Evolutionary conservation across 1,140 invertebrate species (phyloP).

Genomic region (Nautilus pompilius): DNA sequence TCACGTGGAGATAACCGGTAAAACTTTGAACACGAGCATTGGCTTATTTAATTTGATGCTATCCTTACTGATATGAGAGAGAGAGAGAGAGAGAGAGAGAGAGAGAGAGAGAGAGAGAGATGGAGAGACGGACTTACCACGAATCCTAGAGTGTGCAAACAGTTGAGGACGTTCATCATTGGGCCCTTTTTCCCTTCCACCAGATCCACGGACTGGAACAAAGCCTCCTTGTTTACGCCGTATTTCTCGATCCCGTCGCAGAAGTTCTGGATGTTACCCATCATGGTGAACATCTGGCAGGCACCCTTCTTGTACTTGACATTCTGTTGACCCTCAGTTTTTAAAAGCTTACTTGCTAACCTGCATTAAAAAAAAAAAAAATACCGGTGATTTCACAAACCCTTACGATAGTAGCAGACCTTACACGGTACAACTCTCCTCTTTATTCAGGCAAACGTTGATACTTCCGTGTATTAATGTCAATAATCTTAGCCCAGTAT

Average conservation of each 20-base stretch:
- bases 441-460: too few species aligned
- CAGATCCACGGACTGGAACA: conserved; percentile 43
- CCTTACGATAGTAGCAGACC: too few species aligned
- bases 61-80: not conserved
- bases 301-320: conserved; percentile 15
- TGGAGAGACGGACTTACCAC: conserved; percentile 29
- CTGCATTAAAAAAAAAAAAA: conserved; percentile 6
- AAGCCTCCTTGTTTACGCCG: conserved; percentile 40
- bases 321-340: conserved; percentile 9
- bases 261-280: conserved; percentile 32
- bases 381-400: too few species aligned
- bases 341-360: conserved; percentile 15
- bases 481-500: too few species aligned
- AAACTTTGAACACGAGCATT: not conserved
- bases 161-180: conserved; percentile 50
- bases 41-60: not conserved
- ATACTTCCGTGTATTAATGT: too few species aligned
- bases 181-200: conserved; percentile 45
- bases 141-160: conserved; percentile 46
- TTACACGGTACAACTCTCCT: too few species aligned
- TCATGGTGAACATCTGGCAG: conserved; percentile 12
- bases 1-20: not conserved
- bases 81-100: not conserved
- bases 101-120: too few species aligned
- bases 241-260: conserved; percentile 43